Evolutionary conservation across 2,113 vertebrate genomes (phyloP).

Genomic region (Columba livia): DNA sequence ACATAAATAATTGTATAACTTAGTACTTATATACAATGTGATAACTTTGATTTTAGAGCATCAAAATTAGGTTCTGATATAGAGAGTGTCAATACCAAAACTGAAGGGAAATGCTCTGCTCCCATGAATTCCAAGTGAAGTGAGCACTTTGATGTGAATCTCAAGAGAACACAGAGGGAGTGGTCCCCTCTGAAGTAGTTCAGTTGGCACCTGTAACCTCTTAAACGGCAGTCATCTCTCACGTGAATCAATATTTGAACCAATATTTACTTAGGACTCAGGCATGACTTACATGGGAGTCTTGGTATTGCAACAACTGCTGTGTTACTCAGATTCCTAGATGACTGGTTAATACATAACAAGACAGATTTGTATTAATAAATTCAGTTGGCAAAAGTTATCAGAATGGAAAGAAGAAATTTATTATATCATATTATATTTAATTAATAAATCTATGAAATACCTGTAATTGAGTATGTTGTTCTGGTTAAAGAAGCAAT

Average conservation of each 20-base stretch:
- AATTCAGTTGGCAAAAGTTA: neutral
- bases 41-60: neutral
- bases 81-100: neutral
- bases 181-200: neutral
- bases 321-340: conserved; percentile 62
- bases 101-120: neutral
- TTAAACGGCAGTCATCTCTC: conserved; percentile 34
- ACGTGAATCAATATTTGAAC: conserved; percentile 47
- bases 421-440: neutral
- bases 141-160: neutral
- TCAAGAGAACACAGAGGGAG: neutral
- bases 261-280: conserved; percentile 55
- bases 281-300: conserved; percentile 49
- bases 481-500: neutral
- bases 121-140: neutral
- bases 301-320: conserved; percentile 50
- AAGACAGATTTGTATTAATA: neutral
- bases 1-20: neutral
- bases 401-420: neutral
- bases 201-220: neutral
- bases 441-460: neutral
- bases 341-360: conserved; percentile 63
- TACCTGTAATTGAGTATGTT: neutral
- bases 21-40: neutral
- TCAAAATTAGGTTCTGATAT: neutral